These are phyloP conservation scores for Agrilus mali DNA, from an alignment of 2,888 invertebrate species.

Conservation along the genomic window DNA sequence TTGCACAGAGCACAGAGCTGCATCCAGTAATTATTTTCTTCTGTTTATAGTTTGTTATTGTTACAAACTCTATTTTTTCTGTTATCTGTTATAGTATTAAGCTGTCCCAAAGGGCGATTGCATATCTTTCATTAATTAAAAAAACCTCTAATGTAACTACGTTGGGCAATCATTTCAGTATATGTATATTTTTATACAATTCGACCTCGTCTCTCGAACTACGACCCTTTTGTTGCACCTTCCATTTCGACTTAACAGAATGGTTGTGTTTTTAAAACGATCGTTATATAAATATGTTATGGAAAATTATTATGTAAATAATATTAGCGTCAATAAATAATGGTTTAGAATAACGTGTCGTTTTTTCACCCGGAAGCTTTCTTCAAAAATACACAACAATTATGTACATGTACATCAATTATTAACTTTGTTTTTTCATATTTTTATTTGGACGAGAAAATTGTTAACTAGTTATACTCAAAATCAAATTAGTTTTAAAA, in stretches of 20 bases:
- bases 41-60: conserved; percentile 14
- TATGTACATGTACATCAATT: neutral
- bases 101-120: conserved; percentile 11
- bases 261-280: conserved; percentile 27
- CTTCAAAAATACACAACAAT: neutral
- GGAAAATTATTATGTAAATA: conserved; percentile 26
- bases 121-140: conserved; percentile 20
- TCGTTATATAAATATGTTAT: conserved; percentile 28
- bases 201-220: conserved; percentile 12
- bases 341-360: conserved; percentile 21
- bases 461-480: too few relatives aligned
- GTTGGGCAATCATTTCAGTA: conserved; percentile 18
- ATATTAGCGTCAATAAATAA: conserved; percentile 28
- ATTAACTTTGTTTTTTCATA: too few relatives aligned
- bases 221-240: conserved; percentile 15
- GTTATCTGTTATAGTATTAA: conserved; percentile 13
- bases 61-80: conserved; percentile 14
- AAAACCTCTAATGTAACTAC: conserved; percentile 6
- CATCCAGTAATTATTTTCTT: conserved; percentile 10
- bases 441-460: too few relatives aligned
- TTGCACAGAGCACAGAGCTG: conserved; percentile 12
- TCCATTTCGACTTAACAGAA: conserved; percentile 16
- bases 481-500: too few relatives aligned
- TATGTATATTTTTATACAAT: conserved; percentile 30
- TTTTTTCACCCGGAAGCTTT: conserved; percentile 6